A percentile compares a stretch with the other conserved stretches of the same genome.
Conservation (phyloP, 2,888 invertebrate genomes). For the Deilephila porcellus region DNA sequence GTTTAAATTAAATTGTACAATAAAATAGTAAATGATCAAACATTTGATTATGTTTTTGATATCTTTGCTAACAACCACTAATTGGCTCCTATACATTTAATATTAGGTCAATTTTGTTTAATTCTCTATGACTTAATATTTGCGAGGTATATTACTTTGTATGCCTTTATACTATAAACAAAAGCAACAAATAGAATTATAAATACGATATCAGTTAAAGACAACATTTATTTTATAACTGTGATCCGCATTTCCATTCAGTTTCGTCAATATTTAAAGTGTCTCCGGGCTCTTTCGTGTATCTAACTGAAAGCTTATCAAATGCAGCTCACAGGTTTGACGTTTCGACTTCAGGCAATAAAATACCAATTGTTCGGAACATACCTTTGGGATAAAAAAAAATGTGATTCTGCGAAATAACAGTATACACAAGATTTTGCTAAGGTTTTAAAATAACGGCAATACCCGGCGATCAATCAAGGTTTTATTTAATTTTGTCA, state of each 20-base stretch:
- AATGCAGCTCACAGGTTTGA: neutral
- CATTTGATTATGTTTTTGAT: too few species aligned
- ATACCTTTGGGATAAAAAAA: constrained; percentile 11
- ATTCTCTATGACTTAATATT: too few species aligned
- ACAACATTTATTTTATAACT: too few species aligned
- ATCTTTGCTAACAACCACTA: neutral
- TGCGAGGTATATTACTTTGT: too few species aligned
- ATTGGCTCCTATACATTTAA: neutral
- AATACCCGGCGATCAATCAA: neutral
- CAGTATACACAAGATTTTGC: neutral
- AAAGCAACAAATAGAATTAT: neutral
- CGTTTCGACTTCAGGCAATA: neutral
- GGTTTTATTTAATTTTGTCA: neutral
- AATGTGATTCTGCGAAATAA: neutral
- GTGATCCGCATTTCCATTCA: neutral
- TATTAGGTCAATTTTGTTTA: too few species aligned
- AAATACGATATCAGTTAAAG: too few species aligned
- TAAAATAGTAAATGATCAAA: too few species aligned
- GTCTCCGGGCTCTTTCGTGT: constrained; percentile 1
- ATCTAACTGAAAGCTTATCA: neutral
- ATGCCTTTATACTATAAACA: neutral
- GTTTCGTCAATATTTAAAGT: neutral
- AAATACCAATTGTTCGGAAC: neutral
- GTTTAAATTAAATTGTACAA: too few species aligned
- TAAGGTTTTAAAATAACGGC: neutral